phyloP scores from a whole-genome alignment of 1,140 invertebrate species.

The Rhopalosiphum padi region DNA sequence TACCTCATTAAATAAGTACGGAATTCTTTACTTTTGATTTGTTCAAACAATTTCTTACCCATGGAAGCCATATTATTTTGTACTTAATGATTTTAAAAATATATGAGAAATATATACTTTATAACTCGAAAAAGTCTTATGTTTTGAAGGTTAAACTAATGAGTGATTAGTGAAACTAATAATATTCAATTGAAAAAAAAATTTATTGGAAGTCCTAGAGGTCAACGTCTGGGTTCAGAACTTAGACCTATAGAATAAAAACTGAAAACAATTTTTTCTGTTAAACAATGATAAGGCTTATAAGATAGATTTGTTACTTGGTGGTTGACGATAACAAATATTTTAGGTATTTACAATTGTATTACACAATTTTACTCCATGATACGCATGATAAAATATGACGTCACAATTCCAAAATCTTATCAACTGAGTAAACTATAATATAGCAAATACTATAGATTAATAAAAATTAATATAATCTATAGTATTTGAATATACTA shows the following conservation, averaged over 20 bases:
- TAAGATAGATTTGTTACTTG: neutral
- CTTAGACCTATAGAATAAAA: neutral
- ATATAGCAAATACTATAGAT: too few relatives aligned
- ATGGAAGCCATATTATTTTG: constrained; percentile 62
- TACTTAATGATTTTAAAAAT: neutral
- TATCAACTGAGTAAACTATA: neutral
- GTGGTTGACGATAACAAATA: neutral
- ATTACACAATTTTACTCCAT: neutral
- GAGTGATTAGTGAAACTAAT: neutral
- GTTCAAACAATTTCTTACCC: constrained; percentile 63
- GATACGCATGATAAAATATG: neutral
- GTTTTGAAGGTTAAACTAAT: neutral
- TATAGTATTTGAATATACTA: too few relatives aligned
- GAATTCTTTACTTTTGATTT: constrained; percentile 68
- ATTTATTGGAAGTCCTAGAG: neutral
- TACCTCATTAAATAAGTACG: constrained; percentile 68
- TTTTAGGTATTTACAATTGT: neutral
- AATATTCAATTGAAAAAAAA: constrained; percentile 17
- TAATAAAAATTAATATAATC: too few relatives aligned
- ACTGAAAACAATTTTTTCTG: neutral
- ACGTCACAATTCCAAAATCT: neutral
- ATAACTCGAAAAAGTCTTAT: neutral
- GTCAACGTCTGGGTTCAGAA: neutral
- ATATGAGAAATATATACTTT: neutral
- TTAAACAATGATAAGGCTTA: neutral